These are phyloP conservation scores for Hypomecis atomaria DNA, from an alignment of 2,888 invertebrate species.

Conservation along the genomic window DNA sequence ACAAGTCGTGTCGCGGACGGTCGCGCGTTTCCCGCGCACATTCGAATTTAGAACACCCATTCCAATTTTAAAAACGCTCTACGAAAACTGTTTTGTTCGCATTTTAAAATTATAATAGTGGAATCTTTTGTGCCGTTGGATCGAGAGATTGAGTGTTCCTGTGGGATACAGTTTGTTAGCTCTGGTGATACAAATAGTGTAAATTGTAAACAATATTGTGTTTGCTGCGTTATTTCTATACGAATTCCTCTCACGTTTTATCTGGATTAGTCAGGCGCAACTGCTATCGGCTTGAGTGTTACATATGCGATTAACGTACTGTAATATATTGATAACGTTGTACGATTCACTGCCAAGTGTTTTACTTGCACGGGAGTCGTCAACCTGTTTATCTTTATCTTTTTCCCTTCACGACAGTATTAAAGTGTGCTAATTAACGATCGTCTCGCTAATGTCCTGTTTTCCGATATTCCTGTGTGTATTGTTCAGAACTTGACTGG, in stretches of 20 bases:
- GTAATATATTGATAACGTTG: conserved; percentile 32
- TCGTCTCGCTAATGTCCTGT: no score
- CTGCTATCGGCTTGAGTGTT: conserved; percentile 33
- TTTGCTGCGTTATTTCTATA: conserved; percentile 21
- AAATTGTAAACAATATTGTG: conserved; percentile 15
- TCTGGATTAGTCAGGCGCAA: conserved; percentile 31
- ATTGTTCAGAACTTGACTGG: no score
- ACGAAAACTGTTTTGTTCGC: conserved; percentile 18
- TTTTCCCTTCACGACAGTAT: no score
- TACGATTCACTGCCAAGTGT: conserved; percentile 22
- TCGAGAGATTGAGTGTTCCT: conserved; percentile 33
- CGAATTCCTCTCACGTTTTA: conserved; percentile 24
- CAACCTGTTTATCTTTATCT: conserved; percentile 3
- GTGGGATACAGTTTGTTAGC: conserved; percentile 50
- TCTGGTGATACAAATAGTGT: conserved; percentile 59
- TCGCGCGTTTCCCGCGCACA: conserved; percentile 52
- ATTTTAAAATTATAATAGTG: conserved; percentile 23
- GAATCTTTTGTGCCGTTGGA: conserved; percentile 15
- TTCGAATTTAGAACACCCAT: conserved; percentile 31
- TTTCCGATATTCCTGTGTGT: no score
- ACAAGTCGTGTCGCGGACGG: conserved; percentile 58
- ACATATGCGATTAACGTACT: conserved; percentile 27
- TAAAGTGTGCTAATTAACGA: no score
- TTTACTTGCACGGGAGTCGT: conserved; percentile 12
- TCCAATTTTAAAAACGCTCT: conserved; percentile 24